Evolutionary conservation across 2,113 vertebrate genomes (phyloP), one percentile per base, ranked within the genome.

Genomic region (Neomonachus schauinslandi): DNA sequence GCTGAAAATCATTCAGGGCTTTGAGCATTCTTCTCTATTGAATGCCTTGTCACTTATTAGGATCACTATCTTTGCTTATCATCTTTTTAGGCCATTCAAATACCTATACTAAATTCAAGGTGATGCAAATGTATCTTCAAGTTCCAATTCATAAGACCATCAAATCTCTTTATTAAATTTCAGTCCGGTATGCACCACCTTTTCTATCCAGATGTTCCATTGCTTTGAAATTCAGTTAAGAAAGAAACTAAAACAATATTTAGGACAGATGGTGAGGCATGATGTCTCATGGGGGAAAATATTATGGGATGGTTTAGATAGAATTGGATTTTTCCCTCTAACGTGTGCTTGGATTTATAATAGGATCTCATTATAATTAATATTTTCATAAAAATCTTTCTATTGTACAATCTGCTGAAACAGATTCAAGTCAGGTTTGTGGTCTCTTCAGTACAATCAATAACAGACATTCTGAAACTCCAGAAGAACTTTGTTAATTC

Each of bases 131-230:
- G 12, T 26, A 67, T 84, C 46, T 96, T 94, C 55, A 69, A 31
- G 55, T 92, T 97, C 21, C 46, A 96, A 90, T 88, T 98, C 69
- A 85, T 61, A 84, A 97, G 24, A 39, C 22, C 72, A 26, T 81
- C 74, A 89, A 7, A 74, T 80, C 9, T 79, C 55, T 95, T 93
- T 92, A 96, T 97, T 96, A 92, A 95, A 97, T 97, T 96, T 80
- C 57, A 61, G 21, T 74, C 57, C 15, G 65, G 16, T 84, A 19
- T 63, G 24, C 31, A 65, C 36, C 46, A 33, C 39, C 24, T 72
- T 96, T 79, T 86, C 33, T 59, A 49, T 92, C 61, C n/a, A 88
- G 7, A 53, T 89, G 91, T 51, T 94, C 8, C 5, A 84, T 94
- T 98, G 93, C 53, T 95, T 96, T 94, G 67, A 94, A 86, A 95